phyloP scores from a whole-genome alignment of 1,140 invertebrate genomes.

The Neomicropteryx cornuta region DNA sequence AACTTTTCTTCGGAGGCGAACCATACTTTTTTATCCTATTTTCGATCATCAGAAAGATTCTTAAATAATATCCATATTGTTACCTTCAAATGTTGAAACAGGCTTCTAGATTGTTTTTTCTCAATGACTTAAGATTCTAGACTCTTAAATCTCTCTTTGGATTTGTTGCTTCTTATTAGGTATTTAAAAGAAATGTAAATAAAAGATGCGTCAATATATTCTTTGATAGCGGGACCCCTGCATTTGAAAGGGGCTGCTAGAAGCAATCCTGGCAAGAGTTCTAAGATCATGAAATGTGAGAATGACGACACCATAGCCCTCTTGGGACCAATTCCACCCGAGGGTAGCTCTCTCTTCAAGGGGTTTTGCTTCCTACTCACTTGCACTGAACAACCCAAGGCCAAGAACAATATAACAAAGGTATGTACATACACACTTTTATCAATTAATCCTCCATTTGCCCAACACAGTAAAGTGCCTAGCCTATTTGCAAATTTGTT shows the following conservation, averaged over 20 bases:
- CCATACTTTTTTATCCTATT: too few species aligned
- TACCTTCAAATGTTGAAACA: background rate
- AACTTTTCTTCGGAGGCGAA: too few species aligned
- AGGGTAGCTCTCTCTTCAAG: constrained; percentile 36
- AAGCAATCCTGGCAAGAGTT: constrained; percentile 34
- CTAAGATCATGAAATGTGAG: constrained; percentile 34
- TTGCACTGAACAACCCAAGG: constrained; percentile 37
- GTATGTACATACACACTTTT: too few species aligned
- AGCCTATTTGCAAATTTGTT: too few species aligned
- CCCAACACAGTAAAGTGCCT: too few species aligned
- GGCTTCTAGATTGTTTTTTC: background rate
- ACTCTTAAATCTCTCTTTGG: background rate
- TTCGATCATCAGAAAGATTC: too few species aligned
- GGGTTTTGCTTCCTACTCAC: constrained; percentile 43
- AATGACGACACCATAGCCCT: constrained; percentile 29
- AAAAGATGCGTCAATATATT: background rate
- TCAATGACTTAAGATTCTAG: background rate
- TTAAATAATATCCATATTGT: too few species aligned
- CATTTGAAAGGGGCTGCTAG: constrained; percentile 34
- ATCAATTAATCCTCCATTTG: too few species aligned
- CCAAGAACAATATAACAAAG: too few species aligned
- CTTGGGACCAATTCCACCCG: constrained; percentile 41
- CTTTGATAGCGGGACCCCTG: constrained; percentile 24
- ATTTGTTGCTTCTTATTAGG: background rate
- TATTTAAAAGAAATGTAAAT: constrained; percentile 1